A percentile compares a stretch with the other conserved stretches of the same genome.
phyloP scores from a whole-genome alignment of 1,140 invertebrate species.

The Anoplophora glabripennis region DNA sequence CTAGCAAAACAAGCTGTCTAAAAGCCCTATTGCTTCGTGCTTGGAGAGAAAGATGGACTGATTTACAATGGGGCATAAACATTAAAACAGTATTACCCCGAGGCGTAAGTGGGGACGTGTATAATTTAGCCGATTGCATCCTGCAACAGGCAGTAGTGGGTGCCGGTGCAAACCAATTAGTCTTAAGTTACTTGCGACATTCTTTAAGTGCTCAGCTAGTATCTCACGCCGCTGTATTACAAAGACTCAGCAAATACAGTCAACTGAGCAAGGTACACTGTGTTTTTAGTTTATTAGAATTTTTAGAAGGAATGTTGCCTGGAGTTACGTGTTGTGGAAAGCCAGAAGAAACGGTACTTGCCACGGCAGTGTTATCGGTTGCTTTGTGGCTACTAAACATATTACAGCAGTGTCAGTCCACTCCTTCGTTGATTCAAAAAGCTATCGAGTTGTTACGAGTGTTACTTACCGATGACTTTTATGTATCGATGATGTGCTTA shows the following conservation, averaged over 20 bases:
- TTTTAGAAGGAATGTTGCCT: slow-evolving; percentile 74
- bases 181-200: slow-evolving; percentile 89
- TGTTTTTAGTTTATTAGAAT: slow-evolving; percentile 74
- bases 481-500: slow-evolving; percentile 78
- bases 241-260: slow-evolving; percentile 85
- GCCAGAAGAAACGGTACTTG: slow-evolving; percentile 75
- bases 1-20: slow-evolving; percentile 80
- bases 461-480: slow-evolving; percentile 71
- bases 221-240: slow-evolving; percentile 83
- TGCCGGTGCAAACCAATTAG: slow-evolving; percentile 84
- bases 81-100: slow-evolving; percentile 82
- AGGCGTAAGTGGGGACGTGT: slow-evolving; percentile 86
- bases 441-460: slow-evolving; percentile 66
- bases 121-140: slow-evolving; percentile 89
- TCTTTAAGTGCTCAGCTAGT: slow-evolving; percentile 86
- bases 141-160: slow-evolving; percentile 90
- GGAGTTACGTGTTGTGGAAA: slow-evolving; percentile 67
- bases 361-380: slow-evolving; percentile 71
- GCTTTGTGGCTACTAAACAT: slow-evolving; percentile 82
- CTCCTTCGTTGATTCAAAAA: slow-evolving; percentile 66
- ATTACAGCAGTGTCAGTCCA: slow-evolving; percentile 55
- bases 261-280: slow-evolving; percentile 87
- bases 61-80: slow-evolving; percentile 93
- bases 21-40: slow-evolving; percentile 82
- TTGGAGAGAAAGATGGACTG: slow-evolving; percentile 92